Conservation (phyloP, 2,888 invertebrate species). For the Phyllotreta cruciferae region DNA sequence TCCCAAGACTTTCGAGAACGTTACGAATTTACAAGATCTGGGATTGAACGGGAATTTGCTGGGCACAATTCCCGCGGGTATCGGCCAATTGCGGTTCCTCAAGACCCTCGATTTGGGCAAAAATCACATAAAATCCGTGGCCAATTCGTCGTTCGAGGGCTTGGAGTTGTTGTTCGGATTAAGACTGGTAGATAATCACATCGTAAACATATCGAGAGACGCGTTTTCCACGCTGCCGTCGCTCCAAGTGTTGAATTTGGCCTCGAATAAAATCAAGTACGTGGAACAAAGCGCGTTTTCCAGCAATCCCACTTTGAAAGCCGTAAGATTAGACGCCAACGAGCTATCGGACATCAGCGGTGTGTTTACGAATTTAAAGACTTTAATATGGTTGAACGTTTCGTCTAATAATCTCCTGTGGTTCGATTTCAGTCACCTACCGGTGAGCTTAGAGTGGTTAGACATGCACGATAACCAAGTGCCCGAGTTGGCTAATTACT, state of each 20-base stretch:
- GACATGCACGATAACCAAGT: slow-evolving; percentile 84
- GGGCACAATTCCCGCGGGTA: slow-evolving; percentile 73
- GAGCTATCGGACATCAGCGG: slow-evolving; percentile 79
- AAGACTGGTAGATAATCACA: slow-evolving; percentile 80
- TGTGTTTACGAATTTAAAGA: slow-evolving; percentile 76
- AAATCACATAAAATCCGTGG: slow-evolving; percentile 77
- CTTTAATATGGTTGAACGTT: slow-evolving; percentile 81
- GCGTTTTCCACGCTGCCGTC: slow-evolving; percentile 75
- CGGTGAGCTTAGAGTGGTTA: slow-evolving; percentile 77
- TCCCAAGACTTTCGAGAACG: slow-evolving; percentile 76
- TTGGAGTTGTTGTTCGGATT: slow-evolving; percentile 77
- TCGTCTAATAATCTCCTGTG: slow-evolving; percentile 79
- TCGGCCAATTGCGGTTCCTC: slow-evolving; percentile 73
- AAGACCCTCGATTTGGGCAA: slow-evolving; percentile 82
- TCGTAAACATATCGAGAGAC: slow-evolving; percentile 77
- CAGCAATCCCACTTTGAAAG: slow-evolving; percentile 75
- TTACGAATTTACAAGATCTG: slow-evolving; percentile 79
- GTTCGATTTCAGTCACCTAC: slow-evolving; percentile 84
- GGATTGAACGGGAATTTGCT: slow-evolving; percentile 78
- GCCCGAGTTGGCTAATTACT: slow-evolving; percentile 76
- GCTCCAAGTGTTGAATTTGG: slow-evolving; percentile 80
- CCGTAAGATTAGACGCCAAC: slow-evolving; percentile 80
- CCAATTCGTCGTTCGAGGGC: slow-evolving; percentile 75
- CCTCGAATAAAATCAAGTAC: slow-evolving; percentile 78
- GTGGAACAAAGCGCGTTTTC: slow-evolving; percentile 81